Percentiles rank a stretch among this genome's conserved stretches.
Evolutionary conservation across 92 coral and sea anemone species (phyloP).

Genomic region (Epizoanthus stellaris): DNA sequence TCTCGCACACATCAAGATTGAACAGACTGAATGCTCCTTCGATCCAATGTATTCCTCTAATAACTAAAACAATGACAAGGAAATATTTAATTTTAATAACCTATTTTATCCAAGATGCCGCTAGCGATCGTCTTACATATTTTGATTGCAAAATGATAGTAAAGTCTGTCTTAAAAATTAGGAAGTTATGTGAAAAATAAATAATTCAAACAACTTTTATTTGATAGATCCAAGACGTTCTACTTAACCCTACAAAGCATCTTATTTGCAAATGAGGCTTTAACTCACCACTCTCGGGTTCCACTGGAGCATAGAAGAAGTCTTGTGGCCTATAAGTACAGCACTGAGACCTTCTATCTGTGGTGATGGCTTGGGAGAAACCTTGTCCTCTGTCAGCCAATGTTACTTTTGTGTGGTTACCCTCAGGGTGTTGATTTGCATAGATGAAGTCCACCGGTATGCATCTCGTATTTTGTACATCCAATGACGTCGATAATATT

Average conservation of each 20-base stretch:
- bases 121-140: too few relatives aligned
- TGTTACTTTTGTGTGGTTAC: not conserved
- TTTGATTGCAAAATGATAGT: too few relatives aligned
- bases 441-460: constrained; percentile 18
- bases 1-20: too few relatives aligned
- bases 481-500: not conserved
- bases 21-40: too few relatives aligned
- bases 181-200: too few relatives aligned
- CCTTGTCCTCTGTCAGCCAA: not conserved
- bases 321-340: constrained; percentile 2
- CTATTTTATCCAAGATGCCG: too few relatives aligned
- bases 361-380: constrained; percentile 10
- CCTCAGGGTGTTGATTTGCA: not conserved
- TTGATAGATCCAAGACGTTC: too few relatives aligned
- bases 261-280: not conserved
- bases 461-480: not conserved
- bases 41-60: too few relatives aligned
- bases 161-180: too few relatives aligned
- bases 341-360: not conserved
- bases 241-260: not conserved
- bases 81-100: too few relatives aligned
- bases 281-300: constrained; percentile 1
- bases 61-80: too few relatives aligned
- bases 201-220: too few relatives aligned
- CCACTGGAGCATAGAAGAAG: constrained; percentile 12